Evolutionary conservation across 2,113 vertebrate genomes (phyloP).

Genomic region (Larimichthys polyactis): DNA sequence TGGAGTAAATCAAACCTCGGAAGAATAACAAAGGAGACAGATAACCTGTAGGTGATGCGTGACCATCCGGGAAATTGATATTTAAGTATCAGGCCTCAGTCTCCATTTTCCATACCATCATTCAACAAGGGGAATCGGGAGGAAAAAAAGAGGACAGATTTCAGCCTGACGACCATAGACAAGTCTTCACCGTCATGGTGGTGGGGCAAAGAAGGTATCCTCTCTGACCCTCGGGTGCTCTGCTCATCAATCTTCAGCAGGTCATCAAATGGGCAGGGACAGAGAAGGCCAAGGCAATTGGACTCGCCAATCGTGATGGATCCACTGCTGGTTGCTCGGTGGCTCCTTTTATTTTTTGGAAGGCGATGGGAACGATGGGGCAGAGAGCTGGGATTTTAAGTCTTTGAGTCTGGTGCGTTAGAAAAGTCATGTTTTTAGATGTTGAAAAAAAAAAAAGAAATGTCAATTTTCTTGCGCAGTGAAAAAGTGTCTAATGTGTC

Average conservation of each 20-base stretch:
- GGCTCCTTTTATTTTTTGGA: neutral
- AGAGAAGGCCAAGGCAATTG: constrained; percentile 63
- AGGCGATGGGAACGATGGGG: constrained; percentile 8
- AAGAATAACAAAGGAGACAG: constrained; percentile 58
- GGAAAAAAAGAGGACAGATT: constrained; percentile 51
- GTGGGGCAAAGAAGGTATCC: constrained; percentile 56
- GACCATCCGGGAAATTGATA: constrained; percentile 75
- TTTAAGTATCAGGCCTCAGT: constrained; percentile 76
- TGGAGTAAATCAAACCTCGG: constrained; percentile 36
- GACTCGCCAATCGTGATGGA: constrained; percentile 66
- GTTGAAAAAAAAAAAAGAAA: neutral
- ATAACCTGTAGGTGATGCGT: constrained; percentile 68
- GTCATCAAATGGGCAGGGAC: constrained; percentile 74
- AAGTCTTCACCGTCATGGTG: constrained; percentile 59
- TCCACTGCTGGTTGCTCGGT: constrained; percentile 25
- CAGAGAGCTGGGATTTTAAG: neutral
- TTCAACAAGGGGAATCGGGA: constrained; percentile 51
- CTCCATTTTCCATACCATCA: constrained; percentile 71
- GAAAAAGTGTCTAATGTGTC: constrained; percentile 16
- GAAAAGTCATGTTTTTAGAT: constrained; percentile 19
- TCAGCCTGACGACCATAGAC: constrained; percentile 58
- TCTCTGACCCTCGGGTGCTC: constrained; percentile 64
- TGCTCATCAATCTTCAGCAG: constrained; percentile 75
- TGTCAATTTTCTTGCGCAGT: neutral
- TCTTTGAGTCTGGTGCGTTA: neutral